Percentiles rank a stretch among this genome's conserved stretches.
These are phyloP conservation scores for Drosophila nasuta DNA, from an alignment of 1,140 invertebrate genomes.

Conservation along the genomic window DNA sequence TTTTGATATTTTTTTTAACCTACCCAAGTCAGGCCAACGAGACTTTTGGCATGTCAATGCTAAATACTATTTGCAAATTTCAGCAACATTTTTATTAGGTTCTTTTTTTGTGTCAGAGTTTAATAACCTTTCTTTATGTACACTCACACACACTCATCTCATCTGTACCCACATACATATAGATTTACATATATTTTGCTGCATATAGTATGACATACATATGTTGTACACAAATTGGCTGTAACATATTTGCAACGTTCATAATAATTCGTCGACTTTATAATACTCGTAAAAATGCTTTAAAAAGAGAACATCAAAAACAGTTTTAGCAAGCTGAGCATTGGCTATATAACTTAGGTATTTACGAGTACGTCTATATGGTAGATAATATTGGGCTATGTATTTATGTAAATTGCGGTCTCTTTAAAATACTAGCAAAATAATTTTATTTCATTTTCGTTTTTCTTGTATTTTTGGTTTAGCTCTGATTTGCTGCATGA, in stretches of 20 bases:
- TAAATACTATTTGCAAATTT: not conserved
- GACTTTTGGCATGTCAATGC: not conserved
- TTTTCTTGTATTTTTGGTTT: slow-evolving; percentile 19
- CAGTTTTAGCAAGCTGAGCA: slow-evolving; percentile 54
- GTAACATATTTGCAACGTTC: slow-evolving; percentile 48
- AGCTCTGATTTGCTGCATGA: slow-evolving; percentile 22
- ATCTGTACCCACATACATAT: not conserved
- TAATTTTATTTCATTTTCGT: slow-evolving; percentile 34
- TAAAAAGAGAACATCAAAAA: slow-evolving; percentile 59
- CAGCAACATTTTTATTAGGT: not conserved
- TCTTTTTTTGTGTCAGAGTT: slow-evolving; percentile 3
- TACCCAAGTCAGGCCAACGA: not conserved
- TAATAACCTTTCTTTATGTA: not conserved
- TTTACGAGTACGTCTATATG: slow-evolving; percentile 17
- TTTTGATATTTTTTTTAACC: too few relatives aligned
- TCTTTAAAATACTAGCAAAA: slow-evolving; percentile 56
- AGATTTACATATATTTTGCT: not conserved
- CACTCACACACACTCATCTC: slow-evolving; percentile 1
- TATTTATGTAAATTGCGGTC: slow-evolving; percentile 26
- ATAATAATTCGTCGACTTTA: slow-evolving; percentile 53
- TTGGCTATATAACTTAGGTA: slow-evolving; percentile 32
- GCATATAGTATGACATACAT: slow-evolving; percentile 2
- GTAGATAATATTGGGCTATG: slow-evolving; percentile 9
- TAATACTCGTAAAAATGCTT: slow-evolving; percentile 58
- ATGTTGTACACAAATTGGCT: slow-evolving; percentile 52